A percentile compares a stretch with the other conserved stretches of the same genome.
phyloP scores from a whole-genome alignment of 2,113 vertebrate genomes.

The Zosterops borbonicus region DNA sequence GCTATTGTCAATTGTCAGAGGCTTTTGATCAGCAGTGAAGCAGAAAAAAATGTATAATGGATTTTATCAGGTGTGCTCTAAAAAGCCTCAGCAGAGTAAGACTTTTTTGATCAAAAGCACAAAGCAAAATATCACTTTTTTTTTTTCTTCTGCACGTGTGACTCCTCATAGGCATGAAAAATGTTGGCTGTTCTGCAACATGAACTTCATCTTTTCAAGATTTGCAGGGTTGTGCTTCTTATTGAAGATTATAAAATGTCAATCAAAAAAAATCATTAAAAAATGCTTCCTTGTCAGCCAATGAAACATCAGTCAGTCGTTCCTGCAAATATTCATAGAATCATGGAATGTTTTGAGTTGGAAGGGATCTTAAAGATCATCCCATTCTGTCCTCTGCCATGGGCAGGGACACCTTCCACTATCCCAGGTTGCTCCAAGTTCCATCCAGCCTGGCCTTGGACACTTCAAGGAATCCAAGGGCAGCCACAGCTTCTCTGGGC shows the following conservation, averaged over 20 bases:
- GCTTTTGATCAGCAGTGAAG: not conserved
- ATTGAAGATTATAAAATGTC: not conserved
- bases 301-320: not conserved
- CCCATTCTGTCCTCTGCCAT: accelerated
- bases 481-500: not conserved
- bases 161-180: not conserved
- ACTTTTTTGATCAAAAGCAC: not conserved
- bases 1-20: not conserved
- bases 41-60: not conserved
- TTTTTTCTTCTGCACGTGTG: not conserved
- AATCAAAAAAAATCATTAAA: not conserved
- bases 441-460: accelerated
- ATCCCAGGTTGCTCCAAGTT: accelerated
- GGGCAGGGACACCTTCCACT: not conserved
- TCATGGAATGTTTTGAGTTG: not conserved
- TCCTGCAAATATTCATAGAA: not conserved
- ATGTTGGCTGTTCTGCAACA: not conserved
- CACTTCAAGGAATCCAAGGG: not conserved
- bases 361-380: not conserved
- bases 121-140: not conserved
- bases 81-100: not conserved
- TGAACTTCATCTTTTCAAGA: not conserved
- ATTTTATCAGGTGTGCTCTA: constrained; percentile 26
- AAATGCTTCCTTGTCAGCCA: not conserved
- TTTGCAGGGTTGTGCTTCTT: not conserved